Conservation (phyloP, 2,797 vertebrate genomes). For the Aldrovandia affinis region DNA sequence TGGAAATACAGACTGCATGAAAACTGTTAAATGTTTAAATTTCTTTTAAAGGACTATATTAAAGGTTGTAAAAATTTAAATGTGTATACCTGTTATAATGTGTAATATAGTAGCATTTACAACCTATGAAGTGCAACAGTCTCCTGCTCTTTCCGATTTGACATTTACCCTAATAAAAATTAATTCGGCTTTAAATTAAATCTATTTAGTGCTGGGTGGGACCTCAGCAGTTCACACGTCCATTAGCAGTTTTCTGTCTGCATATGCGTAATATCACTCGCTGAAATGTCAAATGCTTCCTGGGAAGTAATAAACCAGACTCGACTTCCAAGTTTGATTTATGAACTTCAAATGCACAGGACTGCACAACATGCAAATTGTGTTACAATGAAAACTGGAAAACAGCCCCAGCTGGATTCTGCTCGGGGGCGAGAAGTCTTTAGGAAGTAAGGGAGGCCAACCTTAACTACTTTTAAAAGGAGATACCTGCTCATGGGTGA, state of each 20-base stretch:
- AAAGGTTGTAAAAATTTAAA: not conserved
- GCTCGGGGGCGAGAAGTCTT: too few relatives aligned
- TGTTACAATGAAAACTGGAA: not conserved
- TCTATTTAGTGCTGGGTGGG: not conserved
- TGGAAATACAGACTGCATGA: too few relatives aligned
- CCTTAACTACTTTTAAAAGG: too few relatives aligned
- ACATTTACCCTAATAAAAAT: not conserved
- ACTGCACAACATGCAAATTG: not conserved
- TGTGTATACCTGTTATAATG: not conserved
- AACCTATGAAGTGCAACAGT: not conserved
- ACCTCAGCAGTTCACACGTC: not conserved
- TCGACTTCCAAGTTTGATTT: not conserved
- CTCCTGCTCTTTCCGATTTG: not conserved
- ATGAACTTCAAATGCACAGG: not conserved
- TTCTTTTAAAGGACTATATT: too few relatives aligned
- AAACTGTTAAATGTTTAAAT: too few relatives aligned
- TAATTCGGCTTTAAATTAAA: not conserved
- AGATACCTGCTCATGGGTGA: too few relatives aligned
- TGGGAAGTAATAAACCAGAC: not conserved
- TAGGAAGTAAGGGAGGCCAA: too few relatives aligned
- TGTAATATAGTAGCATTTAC: not conserved
- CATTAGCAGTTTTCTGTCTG: not conserved
- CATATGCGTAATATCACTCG: not conserved
- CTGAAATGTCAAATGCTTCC: not conserved
- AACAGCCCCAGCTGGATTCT: too few relatives aligned